These are phyloP conservation scores for Erythrocercus mccallii DNA, from an alignment of 2,113 vertebrate genomes.

Conservation along the genomic window DNA sequence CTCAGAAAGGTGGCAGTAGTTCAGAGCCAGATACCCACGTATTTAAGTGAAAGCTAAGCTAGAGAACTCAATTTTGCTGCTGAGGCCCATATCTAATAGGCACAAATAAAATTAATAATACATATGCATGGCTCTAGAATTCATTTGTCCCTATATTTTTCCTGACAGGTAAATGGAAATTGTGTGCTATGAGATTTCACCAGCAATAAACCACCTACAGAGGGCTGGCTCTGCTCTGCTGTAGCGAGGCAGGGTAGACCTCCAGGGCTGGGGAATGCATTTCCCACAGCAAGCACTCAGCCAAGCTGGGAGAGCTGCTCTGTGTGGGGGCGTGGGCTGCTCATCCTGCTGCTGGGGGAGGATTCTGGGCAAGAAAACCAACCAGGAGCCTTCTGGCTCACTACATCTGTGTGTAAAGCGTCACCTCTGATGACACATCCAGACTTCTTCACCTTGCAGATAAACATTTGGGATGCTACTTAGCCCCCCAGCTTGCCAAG, in stretches of 20 bases:
- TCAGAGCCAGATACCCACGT: neutral
- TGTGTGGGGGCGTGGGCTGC: fast-evolving
- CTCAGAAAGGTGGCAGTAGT: neutral
- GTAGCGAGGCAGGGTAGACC: neutral
- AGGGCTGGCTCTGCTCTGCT: neutral
- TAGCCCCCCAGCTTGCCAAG: neutral
- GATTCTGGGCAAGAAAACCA: neutral
- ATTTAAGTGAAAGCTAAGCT: neutral
- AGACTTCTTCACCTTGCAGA: neutral
- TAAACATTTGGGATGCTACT: neutral
- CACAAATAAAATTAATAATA: conserved; percentile 64
- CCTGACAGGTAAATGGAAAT: conserved; percentile 41
- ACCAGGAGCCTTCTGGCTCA: neutral
- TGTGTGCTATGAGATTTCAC: neutral
- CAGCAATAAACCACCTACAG: conserved; percentile 33
- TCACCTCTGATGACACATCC: fast-evolving
- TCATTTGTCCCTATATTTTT: conserved; percentile 54
- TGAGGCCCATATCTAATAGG: conserved; percentile 28
- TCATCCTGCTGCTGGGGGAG: neutral
- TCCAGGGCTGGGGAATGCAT: neutral
- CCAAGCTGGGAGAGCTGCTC: fast-evolving
- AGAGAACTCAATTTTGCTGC: neutral
- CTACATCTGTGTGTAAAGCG: neutral
- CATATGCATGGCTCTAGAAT: conserved; percentile 35
- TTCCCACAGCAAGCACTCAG: neutral